Base-by-base conservation (phyloP, 2,888 invertebrate genomes). In the Drosophila nr. perissopoda region DNA sequence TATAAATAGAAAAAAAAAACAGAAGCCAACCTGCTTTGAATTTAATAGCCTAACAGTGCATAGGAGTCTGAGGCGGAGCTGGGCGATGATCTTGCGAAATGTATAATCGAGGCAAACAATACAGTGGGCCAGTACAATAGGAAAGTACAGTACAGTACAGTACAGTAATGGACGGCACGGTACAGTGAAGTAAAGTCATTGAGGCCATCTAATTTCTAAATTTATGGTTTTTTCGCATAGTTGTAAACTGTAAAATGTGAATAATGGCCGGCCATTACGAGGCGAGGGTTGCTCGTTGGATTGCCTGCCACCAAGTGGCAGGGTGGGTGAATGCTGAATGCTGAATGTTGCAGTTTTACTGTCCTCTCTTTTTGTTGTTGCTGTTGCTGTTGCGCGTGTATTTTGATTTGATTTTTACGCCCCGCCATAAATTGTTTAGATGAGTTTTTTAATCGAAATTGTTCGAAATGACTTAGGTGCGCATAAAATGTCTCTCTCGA, bases 361-460 rank as follows among this genome's bases (percentile, higher is more conserved):
- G 79, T 78, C 52, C 62, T 70, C 63, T 38, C 18, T n/a, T 11
- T 25, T 38, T 74, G 48, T 21, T 53, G 59, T 34, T 40, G 25
- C 4, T 52, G 73, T 16, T 57, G 36, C 33, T 21, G 63, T 60
- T 76, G 75, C 81, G 66, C 75, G 75, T 81, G 90, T 87, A 88
- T 89, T 91, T 91, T 91, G 91, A 91, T 91, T 92, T 91, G 91
- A 91, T 91, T 90, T 91, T 91, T 91, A 91, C 89, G 91, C 83
- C 85, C 75, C 80, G 86, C 82, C 91, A 92, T 91, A 91, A 91
- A 91, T 92, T 91, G 92, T 91, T 91, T 91, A 91, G 91, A 91
- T 92, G 91, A 91, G 91, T 91, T 91, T 91, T 89, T 90, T 89
- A 88, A 88, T 88, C 88, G 88, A 88, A 88, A 88, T 90, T 88